Percentiles rank a stretch among this genome's conserved stretches.
Conservation (phyloP, 2,888 invertebrate species). For the Coenonympha arcania region DNA sequence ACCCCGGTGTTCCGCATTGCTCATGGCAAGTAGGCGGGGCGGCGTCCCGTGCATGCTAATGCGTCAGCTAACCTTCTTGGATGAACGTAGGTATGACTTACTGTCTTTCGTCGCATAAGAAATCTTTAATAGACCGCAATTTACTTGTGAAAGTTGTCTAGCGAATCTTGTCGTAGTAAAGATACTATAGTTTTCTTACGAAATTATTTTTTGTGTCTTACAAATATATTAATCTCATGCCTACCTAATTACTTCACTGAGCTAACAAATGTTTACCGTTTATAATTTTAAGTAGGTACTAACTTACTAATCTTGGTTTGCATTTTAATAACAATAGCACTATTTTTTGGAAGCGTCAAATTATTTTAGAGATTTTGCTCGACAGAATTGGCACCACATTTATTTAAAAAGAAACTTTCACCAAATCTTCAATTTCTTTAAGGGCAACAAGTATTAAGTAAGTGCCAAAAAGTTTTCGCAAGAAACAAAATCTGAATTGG, state of each 20-base stretch:
- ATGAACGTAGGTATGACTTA: slow-evolving; percentile 53
- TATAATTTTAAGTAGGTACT: no score
- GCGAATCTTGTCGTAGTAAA: slow-evolving; percentile 35
- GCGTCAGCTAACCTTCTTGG: slow-evolving; percentile 47
- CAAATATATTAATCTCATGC: no score
- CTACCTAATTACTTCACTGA: no score
- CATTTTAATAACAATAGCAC: no score
- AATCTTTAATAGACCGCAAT: slow-evolving; percentile 57
- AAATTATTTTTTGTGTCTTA: no score
- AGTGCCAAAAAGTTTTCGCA: slow-evolving; percentile 3
- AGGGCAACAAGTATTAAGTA: neutral
- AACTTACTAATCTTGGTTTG: no score
- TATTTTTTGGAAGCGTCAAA: no score
- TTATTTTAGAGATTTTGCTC: no score
- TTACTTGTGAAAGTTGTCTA: slow-evolving; percentile 61
- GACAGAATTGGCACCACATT: no score
- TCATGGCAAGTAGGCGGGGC: slow-evolving; percentile 66
- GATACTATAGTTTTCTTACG: neutral
- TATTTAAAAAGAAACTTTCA: neutral
- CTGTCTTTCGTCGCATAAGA: slow-evolving; percentile 54
- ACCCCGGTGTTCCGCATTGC: slow-evolving; percentile 67
- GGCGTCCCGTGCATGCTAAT: slow-evolving; percentile 61
- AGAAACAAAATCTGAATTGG: slow-evolving; percentile 17
- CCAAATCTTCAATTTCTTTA: neutral
- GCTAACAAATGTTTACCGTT: no score